These are phyloP conservation scores for Gobionotothen gibberifrons DNA, from an alignment of 2,797 vertebrate genomes.

Conservation along the genomic window DNA sequence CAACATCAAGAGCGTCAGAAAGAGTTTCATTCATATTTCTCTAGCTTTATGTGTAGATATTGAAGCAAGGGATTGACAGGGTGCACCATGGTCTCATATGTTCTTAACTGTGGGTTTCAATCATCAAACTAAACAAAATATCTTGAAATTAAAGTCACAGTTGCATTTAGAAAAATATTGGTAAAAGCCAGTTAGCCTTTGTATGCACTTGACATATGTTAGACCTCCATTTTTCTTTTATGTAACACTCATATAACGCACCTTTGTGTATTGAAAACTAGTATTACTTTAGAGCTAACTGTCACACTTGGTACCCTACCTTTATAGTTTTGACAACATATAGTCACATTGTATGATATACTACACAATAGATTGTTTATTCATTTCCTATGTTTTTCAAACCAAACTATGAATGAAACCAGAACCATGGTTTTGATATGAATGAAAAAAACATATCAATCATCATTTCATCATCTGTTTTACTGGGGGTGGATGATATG, in stretches of 20 bases:
- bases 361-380: neutral
- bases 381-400: neutral
- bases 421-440: conserved; percentile 34
- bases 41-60: neutral
- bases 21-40: neutral
- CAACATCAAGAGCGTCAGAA: neutral
- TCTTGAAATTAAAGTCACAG: neutral
- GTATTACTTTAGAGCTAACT: too few species aligned
- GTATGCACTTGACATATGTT: too few species aligned
- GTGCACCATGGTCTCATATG: neutral
- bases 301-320: too few species aligned
- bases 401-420: conserved; percentile 14
- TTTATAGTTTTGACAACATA: conserved; percentile 9
- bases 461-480: conserved; percentile 34
- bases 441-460: conserved; percentile 46
- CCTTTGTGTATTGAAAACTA: too few species aligned
- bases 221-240: too few species aligned
- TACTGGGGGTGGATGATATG: conserved; percentile 4
- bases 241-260: too few species aligned
- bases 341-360: neutral
- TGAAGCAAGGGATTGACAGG: neutral
- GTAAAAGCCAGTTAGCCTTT: too few species aligned
- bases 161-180: too few species aligned
- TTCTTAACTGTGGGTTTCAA: neutral
- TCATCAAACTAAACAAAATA: neutral